A percentile compares a stretch with the other conserved stretches of the same genome.
These are phyloP conservation scores for Dione vanillae DNA, from an alignment of 2,888 invertebrate genomes.

Conservation along the genomic window DNA sequence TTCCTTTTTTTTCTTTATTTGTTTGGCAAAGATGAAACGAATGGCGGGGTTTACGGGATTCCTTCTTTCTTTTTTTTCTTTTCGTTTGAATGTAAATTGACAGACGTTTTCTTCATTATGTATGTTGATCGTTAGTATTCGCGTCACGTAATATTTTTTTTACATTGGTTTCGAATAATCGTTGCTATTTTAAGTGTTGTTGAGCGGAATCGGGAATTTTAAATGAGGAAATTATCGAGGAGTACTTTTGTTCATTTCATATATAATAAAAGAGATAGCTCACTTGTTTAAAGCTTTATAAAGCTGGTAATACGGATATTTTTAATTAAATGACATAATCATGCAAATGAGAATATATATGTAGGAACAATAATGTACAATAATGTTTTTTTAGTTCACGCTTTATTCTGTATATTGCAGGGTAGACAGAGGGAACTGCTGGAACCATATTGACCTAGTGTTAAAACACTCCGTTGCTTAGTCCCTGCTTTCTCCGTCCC, in stretches of 20 bases:
- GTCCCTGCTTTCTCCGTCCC: too few species aligned
- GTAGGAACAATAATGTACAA: too few species aligned
- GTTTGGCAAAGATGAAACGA: conserved; percentile 55
- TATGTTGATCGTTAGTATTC: conserved; percentile 51
- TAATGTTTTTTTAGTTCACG: too few species aligned
- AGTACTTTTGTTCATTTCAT: conserved; percentile 7
- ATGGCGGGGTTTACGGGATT: conserved; percentile 40
- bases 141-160: conserved; percentile 47
- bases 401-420: too few species aligned
- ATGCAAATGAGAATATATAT: not conserved
- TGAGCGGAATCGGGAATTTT: conserved; percentile 18
- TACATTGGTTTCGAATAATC: conserved; percentile 35
- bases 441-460: too few species aligned
- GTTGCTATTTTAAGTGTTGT: conserved; percentile 33
- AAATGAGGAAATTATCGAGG: conserved; percentile 2
- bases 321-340: not conserved
- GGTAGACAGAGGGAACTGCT: too few species aligned
- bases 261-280: not conserved
- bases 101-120: conserved; percentile 60
- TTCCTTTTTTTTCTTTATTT: conserved; percentile 46
- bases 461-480: too few species aligned
- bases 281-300: not conserved
- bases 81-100: conserved; percentile 67
- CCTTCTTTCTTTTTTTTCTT: conserved; percentile 53
- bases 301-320: not conserved